A percentile compares a stretch with the other conserved stretches of the same genome.
phyloP scores from a whole-genome alignment of 2,888 invertebrate species.

The Melanotus villosus region DNA sequence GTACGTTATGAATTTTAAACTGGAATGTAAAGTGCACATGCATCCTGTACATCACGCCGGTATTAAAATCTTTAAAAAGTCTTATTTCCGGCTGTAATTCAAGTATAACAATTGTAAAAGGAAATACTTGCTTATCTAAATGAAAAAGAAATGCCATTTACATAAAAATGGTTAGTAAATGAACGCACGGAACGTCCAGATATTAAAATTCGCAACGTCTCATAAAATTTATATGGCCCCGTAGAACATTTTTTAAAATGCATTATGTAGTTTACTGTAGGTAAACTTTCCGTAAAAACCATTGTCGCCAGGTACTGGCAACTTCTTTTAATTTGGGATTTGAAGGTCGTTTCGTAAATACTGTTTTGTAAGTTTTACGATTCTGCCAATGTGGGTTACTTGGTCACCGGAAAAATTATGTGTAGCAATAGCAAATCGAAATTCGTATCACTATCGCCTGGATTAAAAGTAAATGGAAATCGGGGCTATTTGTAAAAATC shows the following conservation, averaged over 20 bases:
- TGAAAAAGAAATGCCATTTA: slow-evolving; percentile 30
- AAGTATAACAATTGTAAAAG: slow-evolving; percentile 41
- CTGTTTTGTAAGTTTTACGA: background rate
- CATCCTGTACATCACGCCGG: slow-evolving; percentile 34
- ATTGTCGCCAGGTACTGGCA: background rate
- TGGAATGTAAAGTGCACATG: slow-evolving; percentile 28
- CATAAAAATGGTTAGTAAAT: slow-evolving; percentile 33
- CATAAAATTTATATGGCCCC: slow-evolving; percentile 25
- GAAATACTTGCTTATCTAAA: slow-evolving; percentile 40
- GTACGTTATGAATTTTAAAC: slow-evolving; percentile 22
- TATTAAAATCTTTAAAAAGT: slow-evolving; percentile 34
- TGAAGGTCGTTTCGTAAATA: background rate
- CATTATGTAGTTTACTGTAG: slow-evolving; percentile 8
- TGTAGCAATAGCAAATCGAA: background rate
- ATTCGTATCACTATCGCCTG: background rate
- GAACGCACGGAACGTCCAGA: slow-evolving; percentile 9
- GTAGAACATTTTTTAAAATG: slow-evolving; percentile 11
- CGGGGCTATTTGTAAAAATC: slow-evolving; percentile 33
- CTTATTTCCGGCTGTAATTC: slow-evolving; percentile 35
- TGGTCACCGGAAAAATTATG: background rate
- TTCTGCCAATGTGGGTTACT: background rate
- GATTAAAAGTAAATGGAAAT: background rate
- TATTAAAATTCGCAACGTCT: slow-evolving; percentile 25
- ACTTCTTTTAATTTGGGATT: background rate
- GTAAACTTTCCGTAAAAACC: background rate